phyloP scores from a whole-genome alignment of 2,888 invertebrate genomes.

The Ichneumoninae sp. region DNA sequence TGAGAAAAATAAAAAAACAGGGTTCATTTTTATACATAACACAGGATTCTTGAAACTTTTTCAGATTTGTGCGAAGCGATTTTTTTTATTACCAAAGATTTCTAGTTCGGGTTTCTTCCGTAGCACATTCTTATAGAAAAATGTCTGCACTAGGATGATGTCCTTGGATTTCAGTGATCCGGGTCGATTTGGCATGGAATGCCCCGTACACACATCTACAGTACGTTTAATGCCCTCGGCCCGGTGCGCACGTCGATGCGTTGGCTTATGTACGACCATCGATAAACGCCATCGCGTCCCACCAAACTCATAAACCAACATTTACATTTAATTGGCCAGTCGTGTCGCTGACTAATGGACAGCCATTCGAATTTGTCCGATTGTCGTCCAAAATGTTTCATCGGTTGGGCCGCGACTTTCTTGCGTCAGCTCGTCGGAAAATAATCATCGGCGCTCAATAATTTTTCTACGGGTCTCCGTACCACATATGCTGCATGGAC shows the following conservation, averaged over 20 bases:
- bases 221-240: conserved; percentile 55
- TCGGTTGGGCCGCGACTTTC: conserved; percentile 69
- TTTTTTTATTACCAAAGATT: too few species aligned
- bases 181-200: not conserved
- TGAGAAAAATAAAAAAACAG: not conserved
- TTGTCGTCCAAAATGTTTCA: conserved; percentile 71
- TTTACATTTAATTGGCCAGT: conserved; percentile 82
- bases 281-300: conserved; percentile 80
- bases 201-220: not conserved
- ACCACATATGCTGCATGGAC: not conserved
- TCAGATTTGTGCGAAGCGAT: too few species aligned
- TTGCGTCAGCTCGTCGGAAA: conserved; percentile 57
- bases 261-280: conserved; percentile 79
- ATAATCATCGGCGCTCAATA: conserved; percentile 37
- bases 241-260: conserved; percentile 76
- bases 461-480: not conserved
- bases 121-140: not conserved
- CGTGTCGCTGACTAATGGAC: conserved; percentile 76
- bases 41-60: too few species aligned
- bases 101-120: not conserved
- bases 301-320: conserved; percentile 82
- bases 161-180: not conserved
- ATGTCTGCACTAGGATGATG: not conserved
- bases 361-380: conserved; percentile 72
- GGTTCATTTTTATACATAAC: too few species aligned